A percentile compares a stretch with the other conserved stretches of the same genome.
Conservation (phyloP, 2,797 vertebrate species). For the Sphenopsis melanotis region DNA sequence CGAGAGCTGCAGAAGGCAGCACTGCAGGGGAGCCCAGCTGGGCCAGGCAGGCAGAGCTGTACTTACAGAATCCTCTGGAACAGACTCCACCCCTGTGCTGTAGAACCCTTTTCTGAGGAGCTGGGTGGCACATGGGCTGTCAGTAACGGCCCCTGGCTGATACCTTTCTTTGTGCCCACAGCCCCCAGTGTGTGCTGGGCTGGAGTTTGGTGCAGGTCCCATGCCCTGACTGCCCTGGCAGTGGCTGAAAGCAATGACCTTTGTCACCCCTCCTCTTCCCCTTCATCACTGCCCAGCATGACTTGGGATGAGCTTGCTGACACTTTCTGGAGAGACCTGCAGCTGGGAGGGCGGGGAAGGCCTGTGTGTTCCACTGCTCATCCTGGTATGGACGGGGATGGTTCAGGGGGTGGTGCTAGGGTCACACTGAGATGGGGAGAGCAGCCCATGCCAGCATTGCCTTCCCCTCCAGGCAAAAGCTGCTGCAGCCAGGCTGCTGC, state of each 20-base stretch:
- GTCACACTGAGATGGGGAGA: accelerated
- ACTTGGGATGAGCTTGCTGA: not conserved
- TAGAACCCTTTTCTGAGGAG: not conserved
- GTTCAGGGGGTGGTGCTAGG: not conserved
- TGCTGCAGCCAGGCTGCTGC: not conserved
- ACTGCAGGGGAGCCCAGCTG: not conserved
- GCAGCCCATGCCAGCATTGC: not conserved
- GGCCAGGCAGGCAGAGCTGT: not conserved
- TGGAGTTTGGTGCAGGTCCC: not conserved
- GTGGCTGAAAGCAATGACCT: not conserved
- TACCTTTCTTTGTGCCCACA: not conserved
- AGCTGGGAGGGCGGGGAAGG: not conserved
- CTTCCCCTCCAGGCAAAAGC: not conserved
- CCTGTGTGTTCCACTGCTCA: accelerated
- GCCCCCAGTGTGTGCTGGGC: not conserved
- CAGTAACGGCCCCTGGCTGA: not conserved
- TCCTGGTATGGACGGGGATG: accelerated
- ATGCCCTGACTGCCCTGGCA: accelerated
- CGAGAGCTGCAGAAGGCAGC: not conserved
- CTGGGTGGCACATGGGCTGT: not conserved
- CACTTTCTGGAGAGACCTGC: not conserved
- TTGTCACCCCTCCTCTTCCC: not conserved
- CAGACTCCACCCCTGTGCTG: not conserved
- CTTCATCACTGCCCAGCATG: not conserved
- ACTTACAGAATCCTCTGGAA: not conserved